Percentiles rank a stretch among this genome's conserved stretches.
These are phyloP conservation scores for Panzeria rudis DNA, from an alignment of 2,888 invertebrate species.

Conservation along the genomic window DNA sequence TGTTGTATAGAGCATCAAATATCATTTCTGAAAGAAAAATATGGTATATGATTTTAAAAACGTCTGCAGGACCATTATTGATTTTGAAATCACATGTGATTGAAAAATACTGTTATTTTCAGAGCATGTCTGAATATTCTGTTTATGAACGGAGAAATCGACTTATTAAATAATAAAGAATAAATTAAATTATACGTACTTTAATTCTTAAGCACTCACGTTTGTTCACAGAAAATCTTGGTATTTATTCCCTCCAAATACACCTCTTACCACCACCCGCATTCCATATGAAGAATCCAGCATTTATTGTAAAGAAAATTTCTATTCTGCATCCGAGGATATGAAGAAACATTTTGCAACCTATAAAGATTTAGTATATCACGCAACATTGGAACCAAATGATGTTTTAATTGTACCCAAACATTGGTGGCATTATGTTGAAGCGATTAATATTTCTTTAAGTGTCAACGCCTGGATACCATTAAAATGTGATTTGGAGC, in stretches of 20 bases:
- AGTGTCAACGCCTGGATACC: conserved; percentile 90
- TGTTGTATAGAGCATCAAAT: too few species aligned
- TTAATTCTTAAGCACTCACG: not conserved
- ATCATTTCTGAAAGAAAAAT: too few species aligned
- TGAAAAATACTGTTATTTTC: too few species aligned
- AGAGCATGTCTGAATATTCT: too few species aligned
- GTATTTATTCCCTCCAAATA: conserved; percentile 94
- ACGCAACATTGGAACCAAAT: conserved; percentile 90
- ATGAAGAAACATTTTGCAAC: conserved; percentile 68
- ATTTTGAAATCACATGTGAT: too few species aligned
- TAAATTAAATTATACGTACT: too few species aligned
- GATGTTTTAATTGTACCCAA: conserved; percentile 95
- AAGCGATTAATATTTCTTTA: conserved; percentile 90
- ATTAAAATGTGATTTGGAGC: conserved; percentile 83
- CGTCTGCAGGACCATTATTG: too few species aligned
- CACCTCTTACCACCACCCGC: conserved; percentile 90
- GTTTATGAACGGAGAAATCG: too few species aligned
- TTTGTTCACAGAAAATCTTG: conserved; percentile 90
- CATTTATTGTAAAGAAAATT: conserved; percentile 93
- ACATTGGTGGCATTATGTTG: conserved; percentile 99
- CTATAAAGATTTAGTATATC: conserved; percentile 78
- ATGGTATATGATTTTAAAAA: too few species aligned
- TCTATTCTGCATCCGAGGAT: conserved; percentile 86
- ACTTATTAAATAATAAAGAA: too few species aligned
- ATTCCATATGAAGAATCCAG: conserved; percentile 98